Base-by-base conservation (phyloP, 2,113 vertebrate species). In the Notothenia rossii region DNA sequence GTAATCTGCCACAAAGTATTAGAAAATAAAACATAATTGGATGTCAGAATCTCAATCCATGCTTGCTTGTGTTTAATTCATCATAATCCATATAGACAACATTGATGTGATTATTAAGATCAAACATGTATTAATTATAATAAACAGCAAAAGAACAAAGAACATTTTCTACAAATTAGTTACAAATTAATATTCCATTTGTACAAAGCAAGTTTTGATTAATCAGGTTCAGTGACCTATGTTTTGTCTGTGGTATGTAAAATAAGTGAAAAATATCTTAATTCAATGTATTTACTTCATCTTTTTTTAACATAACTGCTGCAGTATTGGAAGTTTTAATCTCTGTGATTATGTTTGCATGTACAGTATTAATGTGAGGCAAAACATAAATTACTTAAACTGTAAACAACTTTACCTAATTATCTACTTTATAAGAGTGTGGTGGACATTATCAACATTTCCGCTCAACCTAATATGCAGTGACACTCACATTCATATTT, bases 1-100 rank as follows among this genome's bases (percentile, higher is more conserved):
- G 43, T 66, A 1, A 58, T 61, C 17, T 56, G 55, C 20, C 12
- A 43, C 20, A 56, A 70, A 85, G 61, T 40, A 76, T 5, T 63
- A 9, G 10, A 61, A 53, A 64, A 53, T 49, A 33, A 54, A 70
- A 12, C 29, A 51, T 69, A 71, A 79, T 53, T 7, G 20, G 22
- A 71, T 66, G 11, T 55, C 22, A 61, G 2, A 18, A 17, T 54
- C 66, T 53, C 54, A 60, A 73, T 69, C 49, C 17, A 33, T 49
- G 33, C 33, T 50, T 40, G 25, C 12, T 40, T 51, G 11, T 54
- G 3, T 76, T 33, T 48, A 46, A 45, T 69, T 69, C 6, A 55
- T 12, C 29, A 22, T 62, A 67, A 76, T 76, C 40, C 58, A 40
- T 48, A 22, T 20, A 51, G 13, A 29, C 9, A 48, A 49, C 20